These are phyloP conservation scores for Neotoxoptera formosana DNA, from an alignment of 1,140 invertebrate species.

Conservation along the genomic window DNA sequence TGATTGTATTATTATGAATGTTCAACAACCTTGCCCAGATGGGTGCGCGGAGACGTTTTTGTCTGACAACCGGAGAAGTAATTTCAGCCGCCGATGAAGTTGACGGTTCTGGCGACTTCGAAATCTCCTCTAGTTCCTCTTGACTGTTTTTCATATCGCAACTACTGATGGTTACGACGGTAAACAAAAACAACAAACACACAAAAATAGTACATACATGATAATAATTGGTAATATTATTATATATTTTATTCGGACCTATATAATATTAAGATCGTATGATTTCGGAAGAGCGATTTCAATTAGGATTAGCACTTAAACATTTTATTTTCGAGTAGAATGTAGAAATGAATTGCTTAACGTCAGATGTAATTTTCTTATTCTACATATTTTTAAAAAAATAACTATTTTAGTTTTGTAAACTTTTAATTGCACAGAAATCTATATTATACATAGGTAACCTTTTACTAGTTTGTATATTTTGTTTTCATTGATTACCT, in stretches of 20 bases:
- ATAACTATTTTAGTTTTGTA: background rate
- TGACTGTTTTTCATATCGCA: slow-evolving; percentile 21
- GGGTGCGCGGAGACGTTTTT: slow-evolving; percentile 60
- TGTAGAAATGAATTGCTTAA: background rate
- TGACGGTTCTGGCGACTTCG: background rate
- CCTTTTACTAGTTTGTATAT: no score
- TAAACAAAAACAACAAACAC: slow-evolving; percentile 1
- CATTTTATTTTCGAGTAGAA: background rate
- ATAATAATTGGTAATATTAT: no score
- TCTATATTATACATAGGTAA: background rate
- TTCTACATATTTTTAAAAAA: background rate
- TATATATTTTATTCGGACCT: background rate
- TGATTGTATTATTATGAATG: background rate
- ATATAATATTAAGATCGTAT: background rate
- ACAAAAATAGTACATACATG: background rate
- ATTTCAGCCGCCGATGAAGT: background rate
- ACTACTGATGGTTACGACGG: background rate
- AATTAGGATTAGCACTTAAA: background rate
- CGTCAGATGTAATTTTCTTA: background rate
- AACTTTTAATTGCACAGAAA: background rate
- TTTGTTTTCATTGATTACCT: no score
- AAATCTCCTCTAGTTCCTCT: slow-evolving; percentile 21
- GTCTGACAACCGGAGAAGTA: background rate
- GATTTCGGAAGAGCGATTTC: background rate
- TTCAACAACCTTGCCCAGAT: slow-evolving; percentile 61